Conservation (phyloP, 2,797 vertebrate species). For the Morelia viridis region DNA sequence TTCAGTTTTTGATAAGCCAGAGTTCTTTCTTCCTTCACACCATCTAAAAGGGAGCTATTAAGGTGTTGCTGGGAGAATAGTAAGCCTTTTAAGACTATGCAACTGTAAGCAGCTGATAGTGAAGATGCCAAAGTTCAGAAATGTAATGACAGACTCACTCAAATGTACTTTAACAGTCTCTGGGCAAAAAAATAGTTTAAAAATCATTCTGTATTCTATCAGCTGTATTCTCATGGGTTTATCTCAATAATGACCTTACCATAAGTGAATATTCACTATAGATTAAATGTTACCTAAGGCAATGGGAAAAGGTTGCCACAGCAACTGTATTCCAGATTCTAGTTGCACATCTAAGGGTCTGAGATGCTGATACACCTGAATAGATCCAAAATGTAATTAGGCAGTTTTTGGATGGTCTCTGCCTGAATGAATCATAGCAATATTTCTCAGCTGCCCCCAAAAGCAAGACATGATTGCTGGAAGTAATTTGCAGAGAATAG, state of each 20-base stretch:
- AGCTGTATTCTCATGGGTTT: not conserved
- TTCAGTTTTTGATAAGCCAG: not conserved
- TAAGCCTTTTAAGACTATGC: not conserved
- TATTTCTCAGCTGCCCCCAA: not conserved
- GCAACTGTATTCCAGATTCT: not conserved
- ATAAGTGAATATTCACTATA: conserved; percentile 1
- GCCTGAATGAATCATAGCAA: not conserved
- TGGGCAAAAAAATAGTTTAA: not conserved
- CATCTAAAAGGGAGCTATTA: not conserved
- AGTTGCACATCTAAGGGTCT: not conserved
- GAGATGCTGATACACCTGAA: conserved; percentile 1
- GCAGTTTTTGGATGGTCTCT: not conserved
- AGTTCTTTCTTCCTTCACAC: accelerated
- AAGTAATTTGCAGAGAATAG: not conserved
- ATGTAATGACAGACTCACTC: not conserved
- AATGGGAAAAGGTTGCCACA: conserved; percentile 13
- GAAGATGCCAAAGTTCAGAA: not conserved
- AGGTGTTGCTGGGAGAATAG: not conserved
- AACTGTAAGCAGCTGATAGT: not conserved
- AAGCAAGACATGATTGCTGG: not conserved
- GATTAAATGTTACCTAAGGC: conserved; percentile 14
- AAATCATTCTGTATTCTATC: not conserved
- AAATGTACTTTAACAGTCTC: not conserved
- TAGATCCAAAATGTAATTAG: conserved; percentile 18
- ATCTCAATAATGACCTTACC: conserved; percentile 9